Conservation (phyloP, 2,888 invertebrate species). For the Plagodis dolabraria region DNA sequence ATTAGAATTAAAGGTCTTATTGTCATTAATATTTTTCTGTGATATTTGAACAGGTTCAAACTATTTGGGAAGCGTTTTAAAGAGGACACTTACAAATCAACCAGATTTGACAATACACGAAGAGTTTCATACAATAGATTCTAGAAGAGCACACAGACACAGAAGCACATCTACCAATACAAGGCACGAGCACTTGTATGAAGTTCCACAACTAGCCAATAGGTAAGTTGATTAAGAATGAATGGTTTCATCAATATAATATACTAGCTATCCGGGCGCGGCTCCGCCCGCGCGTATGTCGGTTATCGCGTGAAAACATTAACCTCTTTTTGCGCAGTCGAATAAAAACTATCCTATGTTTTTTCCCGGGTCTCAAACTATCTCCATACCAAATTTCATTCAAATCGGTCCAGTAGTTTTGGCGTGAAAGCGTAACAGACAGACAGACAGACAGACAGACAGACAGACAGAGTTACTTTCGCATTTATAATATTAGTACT, state of each 20-base stretch:
- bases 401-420: no score
- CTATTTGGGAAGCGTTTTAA: conserved; percentile 93
- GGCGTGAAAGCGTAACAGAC: no score
- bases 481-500: no score
- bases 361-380: no score
- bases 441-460: no score
- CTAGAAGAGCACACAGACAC: conserved; percentile 73
- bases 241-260: not conserved
- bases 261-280: no score
- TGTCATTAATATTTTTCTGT: not conserved
- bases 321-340: no score
- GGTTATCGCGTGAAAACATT: no score
- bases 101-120: conserved; percentile 91
- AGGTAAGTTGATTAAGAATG: conserved; percentile 52
- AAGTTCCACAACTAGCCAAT: conserved; percentile 89
- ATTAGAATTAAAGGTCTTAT: not conserved
- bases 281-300: no score
- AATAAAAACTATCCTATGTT: no score
- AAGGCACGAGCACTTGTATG: conserved; percentile 93
- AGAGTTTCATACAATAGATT: conserved; percentile 91
- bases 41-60: conserved; percentile 73
- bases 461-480: no score
- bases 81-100: conserved; percentile 91
- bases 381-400: no score
- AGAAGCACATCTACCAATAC: conserved; percentile 86